These are phyloP conservation scores for Limanda limanda DNA, from an alignment of 2,113 vertebrate genomes.

Conservation along the genomic window DNA sequence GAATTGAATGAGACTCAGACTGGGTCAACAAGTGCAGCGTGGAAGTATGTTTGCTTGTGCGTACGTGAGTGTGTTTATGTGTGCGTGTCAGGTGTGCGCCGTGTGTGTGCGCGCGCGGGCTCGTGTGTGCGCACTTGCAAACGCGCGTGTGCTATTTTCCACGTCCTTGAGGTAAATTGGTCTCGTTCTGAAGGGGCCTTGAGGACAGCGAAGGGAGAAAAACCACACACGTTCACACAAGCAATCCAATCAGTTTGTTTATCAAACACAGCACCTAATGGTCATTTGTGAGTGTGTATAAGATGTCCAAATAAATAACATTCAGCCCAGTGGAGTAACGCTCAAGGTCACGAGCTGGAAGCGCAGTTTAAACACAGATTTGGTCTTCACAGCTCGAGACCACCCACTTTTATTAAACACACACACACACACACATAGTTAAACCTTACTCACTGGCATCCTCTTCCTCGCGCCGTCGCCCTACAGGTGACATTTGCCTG, in stretches of 20 bases:
- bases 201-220: slow-evolving; percentile 69
- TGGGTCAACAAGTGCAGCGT: slow-evolving; percentile 59
- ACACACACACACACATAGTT: slow-evolving; percentile 38
- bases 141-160: slow-evolving; percentile 54
- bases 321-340: slow-evolving; percentile 70
- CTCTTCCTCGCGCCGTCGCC: slow-evolving; percentile 35
- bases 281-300: slow-evolving; percentile 82
- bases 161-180: slow-evolving; percentile 74
- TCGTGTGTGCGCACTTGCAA: slow-evolving; percentile 21
- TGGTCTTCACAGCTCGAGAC: slow-evolving; percentile 75
- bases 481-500: slow-evolving; percentile 62
- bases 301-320: slow-evolving; percentile 82
- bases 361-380: slow-evolving; percentile 79
- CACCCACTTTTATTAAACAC: slow-evolving; percentile 81
- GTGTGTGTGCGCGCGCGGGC: slow-evolving; percentile 16
- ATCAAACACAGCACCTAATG: slow-evolving; percentile 85
- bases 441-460: slow-evolving; percentile 62
- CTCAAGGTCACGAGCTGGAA: slow-evolving; percentile 80
- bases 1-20: slow-evolving; percentile 58
- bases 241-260: slow-evolving; percentile 86
- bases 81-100: slow-evolving; percentile 30
- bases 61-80: slow-evolving; percentile 38
- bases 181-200: slow-evolving; percentile 59
- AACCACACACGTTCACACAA: slow-evolving; percentile 78
- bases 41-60: slow-evolving; percentile 35